Evolutionary conservation across 2,888 invertebrate species (phyloP).

Genomic region (Synanthedon formicaeformis): DNA sequence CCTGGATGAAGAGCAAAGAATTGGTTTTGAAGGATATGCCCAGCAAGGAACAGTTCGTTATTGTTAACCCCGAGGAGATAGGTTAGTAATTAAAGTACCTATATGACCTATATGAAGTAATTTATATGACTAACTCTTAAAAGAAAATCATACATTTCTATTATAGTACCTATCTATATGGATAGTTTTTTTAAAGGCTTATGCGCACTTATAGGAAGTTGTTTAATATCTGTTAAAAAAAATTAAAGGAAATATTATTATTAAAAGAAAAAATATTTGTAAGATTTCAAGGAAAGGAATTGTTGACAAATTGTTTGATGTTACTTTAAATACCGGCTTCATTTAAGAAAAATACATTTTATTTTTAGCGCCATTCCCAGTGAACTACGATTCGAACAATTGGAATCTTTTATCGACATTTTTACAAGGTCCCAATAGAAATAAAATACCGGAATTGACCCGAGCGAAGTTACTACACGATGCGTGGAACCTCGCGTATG

Average conservation of each 20-base stretch:
- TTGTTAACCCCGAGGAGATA: slow-evolving; percentile 87
- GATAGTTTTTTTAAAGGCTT: too few relatives aligned
- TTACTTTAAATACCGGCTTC: too few relatives aligned
- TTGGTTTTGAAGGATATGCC: slow-evolving; percentile 68
- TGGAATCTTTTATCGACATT: slow-evolving; percentile 80
- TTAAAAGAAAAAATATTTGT: too few relatives aligned
- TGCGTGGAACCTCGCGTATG: slow-evolving; percentile 82
- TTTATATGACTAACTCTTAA: background rate
- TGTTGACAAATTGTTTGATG: background rate
- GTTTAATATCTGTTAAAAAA: too few relatives aligned
- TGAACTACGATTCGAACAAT: slow-evolving; percentile 82
- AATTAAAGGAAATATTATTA: too few relatives aligned
- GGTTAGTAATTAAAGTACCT: slow-evolving; percentile 51
- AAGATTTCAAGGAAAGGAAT: background rate
- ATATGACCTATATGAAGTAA: too few relatives aligned
- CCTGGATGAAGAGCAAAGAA: slow-evolving; percentile 75
- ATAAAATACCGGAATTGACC: slow-evolving; percentile 76
- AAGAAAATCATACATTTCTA: background rate
- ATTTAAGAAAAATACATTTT: background rate
- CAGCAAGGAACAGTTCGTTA: slow-evolving; percentile 73
- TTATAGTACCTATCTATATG: too few relatives aligned
- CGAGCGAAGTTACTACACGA: slow-evolving; percentile 82
- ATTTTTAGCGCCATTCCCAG: slow-evolving; percentile 79
- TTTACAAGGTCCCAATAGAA: slow-evolving; percentile 67
- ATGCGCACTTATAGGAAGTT: too few relatives aligned